Percentiles rank a stretch among this genome's conserved stretches.
Evolutionary conservation across 2,113 vertebrate genomes (phyloP).

Genomic region (Ondatra zibethicus): DNA sequence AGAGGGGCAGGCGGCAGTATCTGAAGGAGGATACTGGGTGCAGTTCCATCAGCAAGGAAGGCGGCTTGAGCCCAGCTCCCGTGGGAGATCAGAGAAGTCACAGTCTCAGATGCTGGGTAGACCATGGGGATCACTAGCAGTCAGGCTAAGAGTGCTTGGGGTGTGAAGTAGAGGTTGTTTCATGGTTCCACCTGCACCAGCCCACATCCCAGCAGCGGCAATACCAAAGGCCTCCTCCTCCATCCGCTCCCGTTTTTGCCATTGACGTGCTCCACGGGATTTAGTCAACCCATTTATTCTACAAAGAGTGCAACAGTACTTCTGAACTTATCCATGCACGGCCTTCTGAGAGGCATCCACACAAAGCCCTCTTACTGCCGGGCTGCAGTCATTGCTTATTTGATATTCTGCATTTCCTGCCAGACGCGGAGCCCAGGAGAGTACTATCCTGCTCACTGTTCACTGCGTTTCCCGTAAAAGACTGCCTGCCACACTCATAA

Average conservation of each 20-base stretch:
- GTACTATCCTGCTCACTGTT: neutral
- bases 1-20: neutral
- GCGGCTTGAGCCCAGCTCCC: neutral
- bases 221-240: neutral
- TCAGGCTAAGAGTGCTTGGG: neutral
- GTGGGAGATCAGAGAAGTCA: accelerated
- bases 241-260: neutral
- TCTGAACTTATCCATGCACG: neutral
- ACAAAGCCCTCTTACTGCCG: neutral
- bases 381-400: neutral
- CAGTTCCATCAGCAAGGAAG: neutral
- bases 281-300: neutral
- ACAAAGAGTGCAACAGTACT: neutral
- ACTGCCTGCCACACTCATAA: neutral
- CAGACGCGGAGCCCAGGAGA: neutral
- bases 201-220: neutral
- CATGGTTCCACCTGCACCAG: neutral
- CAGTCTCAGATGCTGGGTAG: no score
- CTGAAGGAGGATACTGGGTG: neutral
- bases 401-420: neutral
- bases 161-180: neutral
- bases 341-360: neutral
- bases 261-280: neutral
- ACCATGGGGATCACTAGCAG: neutral
- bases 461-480: neutral